These are phyloP conservation scores for Embidobia sp. DNA, from an alignment of 2,888 invertebrate species.

Conservation along the genomic window DNA sequence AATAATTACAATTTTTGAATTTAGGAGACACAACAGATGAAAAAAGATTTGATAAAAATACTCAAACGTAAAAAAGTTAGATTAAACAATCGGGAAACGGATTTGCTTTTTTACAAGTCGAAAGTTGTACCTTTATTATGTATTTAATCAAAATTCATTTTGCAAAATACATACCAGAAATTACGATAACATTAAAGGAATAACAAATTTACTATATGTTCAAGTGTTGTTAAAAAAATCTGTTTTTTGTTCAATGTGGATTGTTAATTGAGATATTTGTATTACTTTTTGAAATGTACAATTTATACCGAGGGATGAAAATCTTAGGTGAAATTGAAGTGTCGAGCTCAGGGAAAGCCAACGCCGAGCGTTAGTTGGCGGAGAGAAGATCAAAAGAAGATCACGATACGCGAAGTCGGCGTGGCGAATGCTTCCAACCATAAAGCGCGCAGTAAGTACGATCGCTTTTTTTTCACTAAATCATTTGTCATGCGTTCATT, in stretches of 20 bases:
- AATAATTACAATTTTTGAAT: no score
- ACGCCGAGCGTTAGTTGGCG: conserved; percentile 91
- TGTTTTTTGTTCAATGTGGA: neutral
- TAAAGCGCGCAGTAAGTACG: conserved; percentile 66
- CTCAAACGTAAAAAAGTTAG: no score
- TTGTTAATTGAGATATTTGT: neutral
- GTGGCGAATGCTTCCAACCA: conserved; percentile 63
- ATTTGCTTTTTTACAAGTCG: no score
- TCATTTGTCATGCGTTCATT: neutral
- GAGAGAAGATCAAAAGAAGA: conserved; percentile 91
- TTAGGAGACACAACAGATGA: no score
- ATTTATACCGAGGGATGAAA: conserved; percentile 13
- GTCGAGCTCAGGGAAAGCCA: conserved; percentile 90
- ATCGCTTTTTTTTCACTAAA: conserved; percentile 8
- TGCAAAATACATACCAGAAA: no score
- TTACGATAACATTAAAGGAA: no score
- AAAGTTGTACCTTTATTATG: no score
- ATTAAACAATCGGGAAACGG: no score
- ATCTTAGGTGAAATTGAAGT: conserved; percentile 82
- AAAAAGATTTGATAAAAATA: no score
- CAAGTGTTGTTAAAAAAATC: neutral
- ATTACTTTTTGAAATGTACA: conserved; percentile 2
- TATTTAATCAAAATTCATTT: no score
- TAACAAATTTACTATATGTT: no score
- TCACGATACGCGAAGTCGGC: conserved; percentile 87